These are phyloP conservation scores for Dendrocincla fuliginosa DNA, from an alignment of 2,797 vertebrate species.

Conservation along the genomic window DNA sequence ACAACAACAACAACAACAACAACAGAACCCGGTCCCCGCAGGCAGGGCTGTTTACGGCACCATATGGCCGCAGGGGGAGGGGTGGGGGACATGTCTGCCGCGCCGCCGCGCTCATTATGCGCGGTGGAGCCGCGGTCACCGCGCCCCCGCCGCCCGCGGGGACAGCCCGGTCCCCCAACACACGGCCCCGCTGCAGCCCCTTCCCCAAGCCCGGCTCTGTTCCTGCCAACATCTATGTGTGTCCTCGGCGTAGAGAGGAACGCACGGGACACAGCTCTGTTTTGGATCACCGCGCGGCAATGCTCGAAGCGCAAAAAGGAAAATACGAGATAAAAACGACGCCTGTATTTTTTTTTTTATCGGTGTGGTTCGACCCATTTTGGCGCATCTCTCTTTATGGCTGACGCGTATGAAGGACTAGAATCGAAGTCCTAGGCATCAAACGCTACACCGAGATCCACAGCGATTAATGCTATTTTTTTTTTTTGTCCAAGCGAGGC, in stretches of 20 bases:
- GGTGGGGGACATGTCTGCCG: conserved; percentile 27
- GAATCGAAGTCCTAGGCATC: background rate
- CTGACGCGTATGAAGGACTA: background rate
- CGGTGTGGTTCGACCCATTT: background rate
- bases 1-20: background rate
- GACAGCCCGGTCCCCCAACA: no score
- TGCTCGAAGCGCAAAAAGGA: background rate
- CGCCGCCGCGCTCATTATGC: conserved; percentile 38
- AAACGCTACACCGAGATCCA: background rate
- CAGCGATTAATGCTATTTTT: background rate
- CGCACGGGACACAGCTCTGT: accelerated
- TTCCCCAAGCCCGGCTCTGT: accelerated
- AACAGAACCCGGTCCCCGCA: background rate
- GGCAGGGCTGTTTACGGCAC: conserved; percentile 45
- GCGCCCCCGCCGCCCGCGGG: background rate
- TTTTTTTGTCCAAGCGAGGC: background rate
- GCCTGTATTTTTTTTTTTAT: background rate
- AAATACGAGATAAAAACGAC: background rate
- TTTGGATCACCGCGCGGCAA: background rate
- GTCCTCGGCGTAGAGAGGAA: background rate
- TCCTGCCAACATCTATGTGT: background rate
- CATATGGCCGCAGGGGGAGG: conserved; percentile 60
- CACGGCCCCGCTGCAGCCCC: background rate
- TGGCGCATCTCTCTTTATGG: background rate
- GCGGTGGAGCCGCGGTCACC: conserved; percentile 26